Evolutionary conservation across 2,888 invertebrate genomes (phyloP), one percentile per base, ranked within the genome.

Genomic region (Venustoraphidia nigricollis): DNA sequence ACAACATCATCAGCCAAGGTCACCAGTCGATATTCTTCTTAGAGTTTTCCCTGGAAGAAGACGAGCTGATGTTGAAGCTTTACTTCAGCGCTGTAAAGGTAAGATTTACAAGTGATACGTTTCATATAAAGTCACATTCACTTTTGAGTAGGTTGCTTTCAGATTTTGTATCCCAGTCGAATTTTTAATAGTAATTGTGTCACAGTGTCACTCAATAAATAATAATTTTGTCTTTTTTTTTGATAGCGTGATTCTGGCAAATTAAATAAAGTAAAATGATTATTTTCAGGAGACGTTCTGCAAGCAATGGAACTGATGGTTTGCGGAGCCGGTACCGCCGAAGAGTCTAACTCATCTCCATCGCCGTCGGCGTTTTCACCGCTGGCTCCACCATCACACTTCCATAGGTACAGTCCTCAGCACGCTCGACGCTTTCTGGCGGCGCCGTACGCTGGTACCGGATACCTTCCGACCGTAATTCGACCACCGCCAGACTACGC

Each of bases 241-340:
- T 6, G 27, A 27, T 27, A 3, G 27, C 3, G 27, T 27, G 27
- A 6, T 27, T 27, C 5, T 27, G 27, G 6, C 27, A 27, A 27
- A 27, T 27, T 6, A 27, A 27, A 27, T 27, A 27, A 27, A 27
- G 27, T 27, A 27, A 6, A n/a, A 27, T 27, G 27, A 1, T 27
- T 27, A 3, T 27, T 27, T 27, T 27, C 72, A 54, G 91, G 91
- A 0, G 93, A 95, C 62, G 86, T 92, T 0, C 80, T 94, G 0
- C 85, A 90, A 56, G 92, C 94, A 0, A 94, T 95, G 79, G 94
- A 95, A 62, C 79, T 87, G 61, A 81, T 95, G 75, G 76, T 89
- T 10, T 81, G 82, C 53, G 51, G 54, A 64, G 46, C 56, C 59
- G 2, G 62, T 61, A 50, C 44, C 8, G 48, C 43, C 8, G 41